A percentile compares a stretch with the other conserved stretches of the same genome.
These are phyloP conservation scores for Leptura quadrifasciata DNA, from an alignment of 2,888 invertebrate species.

Conservation along the genomic window DNA sequence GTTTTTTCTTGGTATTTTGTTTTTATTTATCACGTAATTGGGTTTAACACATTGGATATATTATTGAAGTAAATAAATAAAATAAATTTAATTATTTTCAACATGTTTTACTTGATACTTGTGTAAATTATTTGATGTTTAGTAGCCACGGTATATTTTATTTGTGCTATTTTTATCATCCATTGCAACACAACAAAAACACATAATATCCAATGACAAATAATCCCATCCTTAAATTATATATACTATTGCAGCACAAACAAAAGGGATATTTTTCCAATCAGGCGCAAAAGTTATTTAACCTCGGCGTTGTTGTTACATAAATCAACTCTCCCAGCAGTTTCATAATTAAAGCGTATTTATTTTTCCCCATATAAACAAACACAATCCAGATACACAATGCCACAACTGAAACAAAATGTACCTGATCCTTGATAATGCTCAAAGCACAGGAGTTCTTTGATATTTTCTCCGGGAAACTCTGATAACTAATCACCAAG, in stretches of 20 bases:
- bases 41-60: too few relatives aligned
- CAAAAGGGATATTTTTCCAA: background rate
- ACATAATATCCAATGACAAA: too few relatives aligned
- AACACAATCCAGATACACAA: conserved; percentile 6
- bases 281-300: background rate
- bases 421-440: conserved; percentile 11
- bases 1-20: too few relatives aligned
- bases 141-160: too few relatives aligned
- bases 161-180: too few relatives aligned
- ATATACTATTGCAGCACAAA: background rate
- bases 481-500: conserved; percentile 19
- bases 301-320: background rate
- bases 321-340: background rate
- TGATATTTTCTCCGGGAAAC: conserved; percentile 9
- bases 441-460: background rate
- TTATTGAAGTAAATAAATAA: too few relatives aligned
- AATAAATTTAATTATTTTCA: too few relatives aligned
- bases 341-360: background rate
- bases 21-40: too few relatives aligned
- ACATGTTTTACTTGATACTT: too few relatives aligned
- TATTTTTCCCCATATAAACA: conserved; percentile 1
- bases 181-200: too few relatives aligned
- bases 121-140: too few relatives aligned
- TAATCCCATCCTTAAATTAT: background rate
- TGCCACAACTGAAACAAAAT: conserved; percentile 4